Evolutionary conservation across 2,113 vertebrate species (phyloP).

Genomic region (Lamprologus tigripictilis): DNA sequence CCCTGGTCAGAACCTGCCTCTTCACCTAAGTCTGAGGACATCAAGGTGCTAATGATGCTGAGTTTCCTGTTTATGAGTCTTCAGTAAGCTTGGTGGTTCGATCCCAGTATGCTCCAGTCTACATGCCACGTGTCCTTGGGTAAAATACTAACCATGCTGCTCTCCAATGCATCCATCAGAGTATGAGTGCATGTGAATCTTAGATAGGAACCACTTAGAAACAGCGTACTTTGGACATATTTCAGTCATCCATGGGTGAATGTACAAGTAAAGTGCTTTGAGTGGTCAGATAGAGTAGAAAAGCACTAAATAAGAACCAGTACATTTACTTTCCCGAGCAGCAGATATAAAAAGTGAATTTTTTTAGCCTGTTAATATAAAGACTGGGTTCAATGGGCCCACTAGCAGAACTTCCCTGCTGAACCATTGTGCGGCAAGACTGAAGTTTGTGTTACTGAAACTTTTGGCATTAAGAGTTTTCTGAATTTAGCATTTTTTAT

Average conservation of each 20-base stretch:
- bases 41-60: background rate
- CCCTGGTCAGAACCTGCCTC: background rate
- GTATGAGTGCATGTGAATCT: background rate
- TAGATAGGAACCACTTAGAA: background rate
- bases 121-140: background rate
- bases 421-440: background rate
- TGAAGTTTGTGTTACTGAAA: background rate
- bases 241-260: background rate
- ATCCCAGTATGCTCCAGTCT: background rate
- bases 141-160: background rate
- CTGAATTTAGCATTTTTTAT: background rate
- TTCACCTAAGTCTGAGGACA: background rate
- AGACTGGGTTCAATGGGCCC: background rate
- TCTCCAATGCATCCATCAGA: background rate
- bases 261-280: background rate
- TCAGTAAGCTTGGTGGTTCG: background rate
- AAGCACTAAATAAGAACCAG: background rate
- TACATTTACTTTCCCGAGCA: accelerated
- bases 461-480: background rate
- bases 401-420: background rate
- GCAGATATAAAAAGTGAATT: background rate
- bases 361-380: background rate
- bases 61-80: background rate
- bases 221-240: background rate
- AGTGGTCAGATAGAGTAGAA: background rate